Evolutionary conservation across 2,113 vertebrate species (phyloP), one percentile per base, ranked within the genome.

Genomic region (Erythrolamprus reginae): DNA sequence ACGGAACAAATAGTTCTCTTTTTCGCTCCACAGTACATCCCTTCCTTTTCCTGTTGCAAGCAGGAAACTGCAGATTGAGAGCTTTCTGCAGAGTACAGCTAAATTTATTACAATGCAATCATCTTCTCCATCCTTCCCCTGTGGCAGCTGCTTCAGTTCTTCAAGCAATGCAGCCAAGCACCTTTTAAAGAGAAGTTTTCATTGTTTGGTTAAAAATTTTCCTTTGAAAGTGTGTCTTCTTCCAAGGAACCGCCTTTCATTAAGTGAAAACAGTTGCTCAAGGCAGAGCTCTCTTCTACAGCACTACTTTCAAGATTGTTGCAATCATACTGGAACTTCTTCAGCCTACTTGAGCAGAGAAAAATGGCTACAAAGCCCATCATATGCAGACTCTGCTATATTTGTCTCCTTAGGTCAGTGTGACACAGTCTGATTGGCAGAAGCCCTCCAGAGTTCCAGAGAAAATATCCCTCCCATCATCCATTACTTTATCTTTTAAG

Each of bases 11-110:
- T 23, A 3, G 23, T 33, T 0, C 0, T 91, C 93, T 90, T 92
- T 58, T 28, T 61, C 88, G 93, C 61, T 88, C 94, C 92, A 92
- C 92, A 95, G 93, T 88, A 94, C 94, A 95, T 94, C 95, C 90
- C 94, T 95, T 95, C 95, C 94, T 88, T 90, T 96, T 96, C 95
- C 96, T 96, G 95, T 96, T 94, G 92, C 94, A 94, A 38, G 93
- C 95, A 94, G 93, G 95, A 96, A 95, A 92, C 94, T 93, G 91
- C 94, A 95, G 93, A 95, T 91, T 58, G 84, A 91, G 95, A 56
- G 88, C 91, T 89, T 95, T 95, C 91, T 95, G 91, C 86, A 89
- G 90, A 56, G 70, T 65, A 93, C 91, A 95, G 94, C 90, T 94
- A 48, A 82, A 94, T 95, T 91, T 92, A 93, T 93, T 92, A 92